Evolutionary conservation across 2,888 invertebrate genomes (phyloP), one percentile per base, ranked within the genome.

Genomic region (Sussaba pulchella): DNA sequence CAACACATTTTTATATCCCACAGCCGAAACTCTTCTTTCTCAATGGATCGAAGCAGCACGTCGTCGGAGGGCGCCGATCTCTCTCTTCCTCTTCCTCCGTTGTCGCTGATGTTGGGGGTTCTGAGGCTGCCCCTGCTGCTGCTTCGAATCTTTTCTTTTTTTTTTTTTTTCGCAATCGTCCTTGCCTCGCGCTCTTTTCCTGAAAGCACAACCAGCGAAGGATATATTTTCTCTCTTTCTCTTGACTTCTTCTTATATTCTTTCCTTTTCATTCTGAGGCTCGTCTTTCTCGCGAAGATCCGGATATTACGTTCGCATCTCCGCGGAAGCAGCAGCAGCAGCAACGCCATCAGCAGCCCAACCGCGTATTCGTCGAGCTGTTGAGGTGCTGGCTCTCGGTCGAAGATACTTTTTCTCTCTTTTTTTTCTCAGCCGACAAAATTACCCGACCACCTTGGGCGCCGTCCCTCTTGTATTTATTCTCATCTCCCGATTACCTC

Each of bases 401-500:
- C 43, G 74, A 70, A 61, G 71, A 57, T 77, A 85, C 82, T 80
- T 82, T 54, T 83, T 85, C 85, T 81, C 88, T 64, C 85, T 83
- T 88, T 88, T 31, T 31, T 31, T 6, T 6, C 31, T 87, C 85
- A 87, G 85, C 84, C 87, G 87, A 84, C 90, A 87, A 91, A 92
- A 92, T 92, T 92, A 90, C 91, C 86, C 91, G 92, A 91, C 91
- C 92, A 91, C 92, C 91, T 92, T 91, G 91, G 91, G 90, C 89
- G 91, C 86, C 86, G 64, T 73, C 81, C 82, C 72, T 54, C 61
- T 79, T 78, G 57, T 70, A 39, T 47, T 66, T 69, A 73, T 81
- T 77, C 79, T 64, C 75, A 76, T 81, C 82, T 81, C 45, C 74
- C 63, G 50, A 47, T 67, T 72, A 14, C n/a, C 39, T 54, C 66